These are phyloP conservation scores for Zaprionus davidi DNA, from an alignment of 1,140 invertebrate genomes.

Conservation along the genomic window DNA sequence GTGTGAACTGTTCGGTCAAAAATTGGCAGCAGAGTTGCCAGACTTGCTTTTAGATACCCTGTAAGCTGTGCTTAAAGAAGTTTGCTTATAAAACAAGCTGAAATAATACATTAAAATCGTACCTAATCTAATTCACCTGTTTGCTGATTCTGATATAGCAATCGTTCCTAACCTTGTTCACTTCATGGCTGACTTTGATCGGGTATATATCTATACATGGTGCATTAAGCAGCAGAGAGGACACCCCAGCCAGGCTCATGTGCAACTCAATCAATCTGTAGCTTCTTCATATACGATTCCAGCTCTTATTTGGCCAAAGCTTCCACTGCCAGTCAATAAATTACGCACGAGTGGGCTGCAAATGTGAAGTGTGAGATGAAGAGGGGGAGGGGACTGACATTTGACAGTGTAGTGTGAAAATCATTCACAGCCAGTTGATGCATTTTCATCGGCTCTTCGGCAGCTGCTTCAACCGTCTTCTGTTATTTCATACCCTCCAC, in stretches of 20 bases:
- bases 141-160: background rate
- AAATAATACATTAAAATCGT: too few relatives aligned
- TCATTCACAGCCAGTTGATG: constrained; percentile 7
- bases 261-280: background rate
- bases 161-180: background rate
- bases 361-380: background rate
- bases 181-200: too few relatives aligned
- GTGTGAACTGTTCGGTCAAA: background rate
- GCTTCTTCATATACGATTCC: background rate
- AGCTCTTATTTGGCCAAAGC: background rate
- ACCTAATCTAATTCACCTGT: too few relatives aligned
- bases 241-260: background rate
- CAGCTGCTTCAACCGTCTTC: constrained; percentile 5
- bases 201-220: too few relatives aligned
- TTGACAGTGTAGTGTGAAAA: constrained; percentile 40
- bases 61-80: background rate
- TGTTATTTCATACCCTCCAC: background rate
- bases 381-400: background rate
- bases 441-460: constrained; percentile 21
- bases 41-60: background rate
- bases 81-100: too few relatives aligned
- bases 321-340: constrained; percentile 26
- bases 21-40: background rate
- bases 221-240: background rate
- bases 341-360: constrained; percentile 7